These are phyloP conservation scores for Steinernema scapterisci DNA, from an alignment of 2,888 invertebrate species.

Conservation along the genomic window DNA sequence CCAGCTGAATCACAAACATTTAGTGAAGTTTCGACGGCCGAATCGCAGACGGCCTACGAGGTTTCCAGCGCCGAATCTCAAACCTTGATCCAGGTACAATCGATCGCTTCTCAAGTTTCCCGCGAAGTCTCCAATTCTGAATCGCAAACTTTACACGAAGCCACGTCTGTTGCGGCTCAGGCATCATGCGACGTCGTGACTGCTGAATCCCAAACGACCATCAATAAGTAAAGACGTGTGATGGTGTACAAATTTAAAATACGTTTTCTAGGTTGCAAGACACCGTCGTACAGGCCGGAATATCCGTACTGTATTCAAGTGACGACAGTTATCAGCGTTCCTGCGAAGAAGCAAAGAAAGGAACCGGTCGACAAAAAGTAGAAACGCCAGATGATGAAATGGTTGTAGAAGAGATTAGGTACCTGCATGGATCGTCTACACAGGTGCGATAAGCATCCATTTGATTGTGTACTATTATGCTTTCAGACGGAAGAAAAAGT, in stretches of 20 bases:
- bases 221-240: not conserved
- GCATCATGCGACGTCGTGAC: not conserved
- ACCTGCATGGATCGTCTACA: conserved; percentile 7
- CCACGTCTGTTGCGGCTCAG: too few relatives aligned
- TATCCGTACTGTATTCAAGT: not conserved
- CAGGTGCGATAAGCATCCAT: not conserved
- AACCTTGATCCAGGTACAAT: too few relatives aligned
- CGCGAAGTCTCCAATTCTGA: too few relatives aligned
- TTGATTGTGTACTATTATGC: not conserved
- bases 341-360: not conserved
- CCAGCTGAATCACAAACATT: not conserved
- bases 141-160: too few relatives aligned
- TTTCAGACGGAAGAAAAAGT: conserved; percentile 10
- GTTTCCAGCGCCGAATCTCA: too few relatives aligned
- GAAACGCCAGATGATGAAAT: not conserved
- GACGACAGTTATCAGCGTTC: too few relatives aligned
- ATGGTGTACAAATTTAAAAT: not conserved
- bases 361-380: not conserved
- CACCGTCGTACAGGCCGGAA: not conserved
- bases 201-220: not conserved
- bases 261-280: not conserved
- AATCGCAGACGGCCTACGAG: not conserved
- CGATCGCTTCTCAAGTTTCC: too few relatives aligned
- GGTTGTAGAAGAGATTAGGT: not conserved
- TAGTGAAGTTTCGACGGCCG: not conserved